Evolutionary conservation across 2,113 vertebrate genomes (phyloP).

Genomic region (Scalopus aquaticus): DNA sequence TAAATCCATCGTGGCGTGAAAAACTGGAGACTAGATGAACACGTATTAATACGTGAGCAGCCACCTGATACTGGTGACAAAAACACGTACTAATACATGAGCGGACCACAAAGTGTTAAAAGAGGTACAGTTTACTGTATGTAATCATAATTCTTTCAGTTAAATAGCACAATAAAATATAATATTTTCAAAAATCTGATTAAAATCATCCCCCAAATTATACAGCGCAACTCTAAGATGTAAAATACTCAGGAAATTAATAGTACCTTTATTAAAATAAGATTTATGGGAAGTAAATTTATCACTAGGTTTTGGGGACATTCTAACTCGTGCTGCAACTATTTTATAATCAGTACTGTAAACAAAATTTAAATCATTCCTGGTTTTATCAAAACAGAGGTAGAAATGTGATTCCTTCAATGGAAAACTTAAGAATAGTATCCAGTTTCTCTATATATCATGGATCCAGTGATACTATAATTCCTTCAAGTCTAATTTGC

Average conservation of each 20-base stretch:
- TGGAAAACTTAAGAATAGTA: background rate
- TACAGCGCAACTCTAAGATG: background rate
- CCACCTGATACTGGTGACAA: no score
- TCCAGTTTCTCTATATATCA: background rate
- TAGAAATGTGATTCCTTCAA: background rate
- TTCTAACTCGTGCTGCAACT: background rate
- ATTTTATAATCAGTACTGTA: background rate
- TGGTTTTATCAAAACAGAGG: background rate
- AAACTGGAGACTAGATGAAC: no score
- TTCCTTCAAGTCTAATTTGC: background rate
- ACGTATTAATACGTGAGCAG: no score
- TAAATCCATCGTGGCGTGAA: no score
- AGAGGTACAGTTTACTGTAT: background rate
- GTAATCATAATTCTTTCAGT: background rate
- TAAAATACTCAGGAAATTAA: background rate
- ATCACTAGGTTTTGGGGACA: background rate
- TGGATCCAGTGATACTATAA: background rate
- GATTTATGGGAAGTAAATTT: background rate
- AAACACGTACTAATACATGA: no score
- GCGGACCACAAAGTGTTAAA: no score
- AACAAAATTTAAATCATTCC: background rate
- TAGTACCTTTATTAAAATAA: background rate
- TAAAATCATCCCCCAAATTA: background rate
- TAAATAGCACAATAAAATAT: background rate
- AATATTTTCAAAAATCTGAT: background rate